phyloP scores from a whole-genome alignment of 1,140 invertebrate genomes.

The Plutomurus gul region DNA sequence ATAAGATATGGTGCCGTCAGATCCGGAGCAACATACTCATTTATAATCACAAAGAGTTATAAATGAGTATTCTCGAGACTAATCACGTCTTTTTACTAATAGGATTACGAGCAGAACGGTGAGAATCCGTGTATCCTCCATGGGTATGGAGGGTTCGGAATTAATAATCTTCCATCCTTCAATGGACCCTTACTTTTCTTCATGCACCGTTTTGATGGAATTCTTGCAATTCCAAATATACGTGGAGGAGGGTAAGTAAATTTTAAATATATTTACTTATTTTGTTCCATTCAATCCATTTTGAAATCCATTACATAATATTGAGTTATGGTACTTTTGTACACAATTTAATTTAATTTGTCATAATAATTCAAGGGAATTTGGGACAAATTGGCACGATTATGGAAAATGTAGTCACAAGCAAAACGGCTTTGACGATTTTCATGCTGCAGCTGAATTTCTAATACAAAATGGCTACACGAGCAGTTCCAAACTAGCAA shows the following conservation, averaged over 20 bases:
- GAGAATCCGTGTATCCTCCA: slow-evolving; percentile 80
- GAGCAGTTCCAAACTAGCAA: slow-evolving; percentile 60
- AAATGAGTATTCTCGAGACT: too few relatives aligned
- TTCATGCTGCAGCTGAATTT: slow-evolving; percentile 69
- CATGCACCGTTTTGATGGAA: slow-evolving; percentile 84
- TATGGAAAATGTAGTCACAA: slow-evolving; percentile 87
- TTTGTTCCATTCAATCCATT: too few relatives aligned
- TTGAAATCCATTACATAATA: too few relatives aligned
- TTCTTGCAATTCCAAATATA: slow-evolving; percentile 91
- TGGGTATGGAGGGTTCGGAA: slow-evolving; percentile 97
- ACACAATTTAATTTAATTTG: not conserved
- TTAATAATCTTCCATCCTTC: slow-evolving; percentile 83
- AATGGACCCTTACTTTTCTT: slow-evolving; percentile 81
- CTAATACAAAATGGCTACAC: slow-evolving; percentile 66
- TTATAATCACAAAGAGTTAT: too few relatives aligned
- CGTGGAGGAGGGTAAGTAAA: slow-evolving; percentile 86
- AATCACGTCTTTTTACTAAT: not conserved
- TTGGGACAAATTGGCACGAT: slow-evolving; percentile 87
- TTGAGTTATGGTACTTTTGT: not conserved
- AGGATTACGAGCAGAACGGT: slow-evolving; percentile 60
- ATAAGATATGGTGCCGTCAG: too few relatives aligned
- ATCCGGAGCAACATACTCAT: too few relatives aligned
- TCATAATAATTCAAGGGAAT: slow-evolving; percentile 70
- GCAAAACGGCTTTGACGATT: slow-evolving; percentile 97
- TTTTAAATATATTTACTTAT: not conserved